Base-by-base conservation (phyloP, 1,140 invertebrate genomes). In the Aporrectodea caliginosa region DNA sequence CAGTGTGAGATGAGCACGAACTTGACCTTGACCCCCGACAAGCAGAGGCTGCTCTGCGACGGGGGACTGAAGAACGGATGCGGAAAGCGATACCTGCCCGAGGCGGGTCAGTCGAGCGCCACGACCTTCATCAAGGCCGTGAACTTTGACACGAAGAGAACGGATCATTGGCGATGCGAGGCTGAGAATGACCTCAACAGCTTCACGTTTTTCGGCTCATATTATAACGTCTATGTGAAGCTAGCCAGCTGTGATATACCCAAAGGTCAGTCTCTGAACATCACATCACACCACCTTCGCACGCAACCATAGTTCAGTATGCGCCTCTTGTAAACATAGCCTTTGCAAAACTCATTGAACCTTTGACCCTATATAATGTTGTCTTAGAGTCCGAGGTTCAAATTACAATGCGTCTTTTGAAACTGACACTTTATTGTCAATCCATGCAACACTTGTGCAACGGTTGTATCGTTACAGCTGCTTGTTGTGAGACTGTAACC, bases 181-280 rank as follows among this genome's bases (percentile, higher is more conserved):
- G 32, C 27, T 6, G 27, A 35, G 1, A n/a, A 43, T 2, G 68
- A 68, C 14, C 33, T n/a, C 32, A 81, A 81, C 58, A 32, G 32
- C 69, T 78, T 80, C 71, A 78, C 76, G 2, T 78, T 81, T n/a
- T 43, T 31, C 30, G 80, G 80, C 2, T 81, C 80, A 6, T 81
- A 81, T 35, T 81, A 81, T 35, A 69, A 78, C 35, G 80, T 75
- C 32, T 81, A 81, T 72, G 71, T 81, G 1, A 81, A 81, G 35
- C 58, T 81, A 43, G 77, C 76, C 34, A 27, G 30, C 22, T 81
- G 80, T 30, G 32, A 69, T 14, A 29, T 69, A 27, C 76, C 76
- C 0, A 78, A 14, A 33, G 77, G 80, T 76, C 43, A 22, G 43
- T 12, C n/a, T n/a, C n/a, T n/a, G n/a, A n/a, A n/a, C n/a, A n/a